These are phyloP conservation scores for Acridotheres tristis DNA, from an alignment of 2,797 vertebrate species.

Conservation along the genomic window DNA sequence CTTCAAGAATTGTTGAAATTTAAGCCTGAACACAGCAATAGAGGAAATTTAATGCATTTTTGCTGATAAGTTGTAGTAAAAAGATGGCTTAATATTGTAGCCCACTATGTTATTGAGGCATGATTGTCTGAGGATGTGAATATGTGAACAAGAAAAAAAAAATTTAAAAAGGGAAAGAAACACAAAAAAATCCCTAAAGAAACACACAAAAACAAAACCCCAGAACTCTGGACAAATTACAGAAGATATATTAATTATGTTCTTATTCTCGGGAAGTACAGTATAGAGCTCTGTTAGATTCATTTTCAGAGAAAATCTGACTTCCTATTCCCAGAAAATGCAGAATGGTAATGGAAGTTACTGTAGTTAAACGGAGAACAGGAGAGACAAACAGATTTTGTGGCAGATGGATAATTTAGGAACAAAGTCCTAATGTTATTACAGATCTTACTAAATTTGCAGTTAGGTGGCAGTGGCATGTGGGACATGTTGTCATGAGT, in stretches of 20 bases:
- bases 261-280: not conserved
- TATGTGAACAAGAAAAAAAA: not conserved
- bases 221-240: not conserved
- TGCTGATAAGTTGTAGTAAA: not conserved
- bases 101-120: not conserved
- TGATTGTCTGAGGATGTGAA: not conserved
- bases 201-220: rapidly evolving
- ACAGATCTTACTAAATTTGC: not conserved
- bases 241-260: not conserved
- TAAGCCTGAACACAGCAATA: not conserved
- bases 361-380: not conserved
- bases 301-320: not conserved
- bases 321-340: not conserved
- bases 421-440: not conserved
- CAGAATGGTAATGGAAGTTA: not conserved
- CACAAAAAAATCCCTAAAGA: not conserved
- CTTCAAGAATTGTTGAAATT: not conserved
- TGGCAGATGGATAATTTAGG: not conserved
- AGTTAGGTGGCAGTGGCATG: not conserved
- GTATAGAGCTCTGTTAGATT: not conserved
- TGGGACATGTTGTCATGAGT: not conserved
- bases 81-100: not conserved
- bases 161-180: no score
- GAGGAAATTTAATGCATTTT: not conserved
- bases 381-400: not conserved